phyloP scores from a whole-genome alignment of 2,797 vertebrate species.

The Halcyon smyrnensis region DNA sequence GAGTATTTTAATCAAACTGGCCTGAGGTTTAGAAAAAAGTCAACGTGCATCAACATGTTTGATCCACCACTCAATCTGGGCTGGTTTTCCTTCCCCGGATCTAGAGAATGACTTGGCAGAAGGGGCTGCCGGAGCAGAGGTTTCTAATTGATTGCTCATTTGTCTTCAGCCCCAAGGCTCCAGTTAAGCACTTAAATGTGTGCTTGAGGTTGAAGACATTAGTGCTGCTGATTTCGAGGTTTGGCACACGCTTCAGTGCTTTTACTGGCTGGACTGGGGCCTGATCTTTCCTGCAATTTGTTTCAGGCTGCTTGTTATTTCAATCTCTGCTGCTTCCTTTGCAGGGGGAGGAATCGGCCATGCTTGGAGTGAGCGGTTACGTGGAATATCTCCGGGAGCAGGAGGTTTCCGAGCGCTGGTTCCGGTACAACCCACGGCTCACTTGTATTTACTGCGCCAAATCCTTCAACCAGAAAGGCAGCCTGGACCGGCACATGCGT shows the following conservation, averaged over 20 bases:
- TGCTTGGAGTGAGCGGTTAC: conserved; percentile 93
- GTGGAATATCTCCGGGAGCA: conserved; percentile 97
- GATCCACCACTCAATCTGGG: not conserved
- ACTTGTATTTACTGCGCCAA: conserved; percentile 99
- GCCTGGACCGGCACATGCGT: conserved; percentile 97
- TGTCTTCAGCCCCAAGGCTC: conserved; percentile 43
- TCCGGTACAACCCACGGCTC: conserved; percentile 96
- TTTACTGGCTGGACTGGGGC: not conserved
- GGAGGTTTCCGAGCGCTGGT: conserved; percentile 96
- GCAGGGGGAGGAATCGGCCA: conserved; percentile 90
- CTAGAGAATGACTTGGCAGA: conserved; percentile 8
- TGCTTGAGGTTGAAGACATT: conserved; percentile 51
- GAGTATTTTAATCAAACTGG: not conserved
- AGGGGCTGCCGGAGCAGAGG: not conserved
- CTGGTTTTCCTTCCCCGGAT: not conserved
- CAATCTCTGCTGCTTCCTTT: not conserved
- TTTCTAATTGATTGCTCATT: conserved; percentile 45
- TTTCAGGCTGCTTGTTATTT: not conserved
- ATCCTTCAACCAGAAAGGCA: conserved; percentile 99
- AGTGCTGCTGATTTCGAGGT: conserved; percentile 45
- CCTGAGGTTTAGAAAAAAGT: not conserved
- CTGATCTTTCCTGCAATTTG: not conserved
- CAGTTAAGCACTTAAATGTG: conserved; percentile 51
- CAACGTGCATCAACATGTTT: not conserved
- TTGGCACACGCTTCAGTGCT: not conserved